Base-by-base conservation (phyloP, 2,113 vertebrate genomes). In the Salvelinus fontinalis region DNA sequence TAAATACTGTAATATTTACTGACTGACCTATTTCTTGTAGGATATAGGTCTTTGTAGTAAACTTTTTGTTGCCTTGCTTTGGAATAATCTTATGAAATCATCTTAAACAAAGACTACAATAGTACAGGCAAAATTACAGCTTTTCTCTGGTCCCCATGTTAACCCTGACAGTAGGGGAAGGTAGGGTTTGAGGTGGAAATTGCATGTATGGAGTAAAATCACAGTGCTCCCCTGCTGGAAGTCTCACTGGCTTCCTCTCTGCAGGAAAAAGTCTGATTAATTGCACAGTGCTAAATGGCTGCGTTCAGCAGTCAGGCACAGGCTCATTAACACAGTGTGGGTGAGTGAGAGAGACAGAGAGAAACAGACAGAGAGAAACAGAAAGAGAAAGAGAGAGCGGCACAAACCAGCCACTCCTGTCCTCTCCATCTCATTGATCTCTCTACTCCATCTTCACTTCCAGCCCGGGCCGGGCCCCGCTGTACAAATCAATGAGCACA, bases 251-350 rank as follows among this genome's bases (percentile, higher is more conserved):
- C 81, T 89, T 88, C 73, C 71, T 89, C 85, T 88, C 84, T 11
- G 77, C 83, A 65, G 85, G 83, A 88, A 90, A 91, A 89, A 71
- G 77, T 87, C 87, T 89, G 90, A 92, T 93, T 91, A 92, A 93
- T 91, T 89, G 86, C 79, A 75, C 70, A 65, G 82, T 60, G 87
- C 85, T 91, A 87, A 92, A 91, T 85, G 89, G 80, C 87, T 77
- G 76, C 86, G 78, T 82, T 90, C 87, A 85, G 90, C 86, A 89
- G 88, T 85, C 81, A 80, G 85, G 81, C 84, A 84, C 79, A 27
- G 87, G 71, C 87, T 91, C 85, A 90, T 91, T 90, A 92, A 89
- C 79, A 83, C 74, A 83, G 82, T 80, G 84, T 76, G 81, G 57
- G 60, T 60, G 78, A 77, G 66, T 66, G 5, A 78, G 73, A 20